Evolutionary conservation across 2,888 invertebrate species (phyloP).

Genomic region (Tipula unca): DNA sequence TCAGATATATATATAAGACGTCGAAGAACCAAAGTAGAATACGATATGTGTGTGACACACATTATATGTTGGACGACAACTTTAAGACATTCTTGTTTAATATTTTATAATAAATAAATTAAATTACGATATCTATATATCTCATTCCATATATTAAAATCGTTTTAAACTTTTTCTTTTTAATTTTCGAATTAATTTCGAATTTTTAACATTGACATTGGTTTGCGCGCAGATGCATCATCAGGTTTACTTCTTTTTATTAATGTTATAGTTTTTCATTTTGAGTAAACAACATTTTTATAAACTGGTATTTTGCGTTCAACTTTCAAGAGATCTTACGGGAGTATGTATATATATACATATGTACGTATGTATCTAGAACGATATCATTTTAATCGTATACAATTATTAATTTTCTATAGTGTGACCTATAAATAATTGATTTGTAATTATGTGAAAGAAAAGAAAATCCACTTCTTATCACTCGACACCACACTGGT

Average conservation of each 20-base stretch:
- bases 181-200: neutral
- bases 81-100: neutral
- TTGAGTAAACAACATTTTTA: neutral
- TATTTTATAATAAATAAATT: neutral
- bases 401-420: neutral
- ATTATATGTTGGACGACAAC: neutral
- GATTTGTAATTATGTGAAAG: neutral
- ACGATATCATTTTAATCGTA: neutral
- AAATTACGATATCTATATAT: neutral
- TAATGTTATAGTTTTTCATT: neutral
- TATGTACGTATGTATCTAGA: neutral
- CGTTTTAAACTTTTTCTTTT: neutral
- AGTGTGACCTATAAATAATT: neutral
- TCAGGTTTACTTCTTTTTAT: neutral
- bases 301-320: neutral
- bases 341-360: neutral
- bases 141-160: neutral
- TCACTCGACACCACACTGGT: neutral
- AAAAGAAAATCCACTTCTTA: neutral
- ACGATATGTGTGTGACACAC: conserved; percentile 1
- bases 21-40: neutral
- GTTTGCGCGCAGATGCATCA: neutral
- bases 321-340: neutral
- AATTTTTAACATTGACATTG: neutral
- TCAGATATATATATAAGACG: neutral